Percentiles rank a stretch among this genome's conserved stretches.
Evolutionary conservation across 2,888 invertebrate genomes (phyloP).

Genomic region (Mayetiola destructor): DNA sequence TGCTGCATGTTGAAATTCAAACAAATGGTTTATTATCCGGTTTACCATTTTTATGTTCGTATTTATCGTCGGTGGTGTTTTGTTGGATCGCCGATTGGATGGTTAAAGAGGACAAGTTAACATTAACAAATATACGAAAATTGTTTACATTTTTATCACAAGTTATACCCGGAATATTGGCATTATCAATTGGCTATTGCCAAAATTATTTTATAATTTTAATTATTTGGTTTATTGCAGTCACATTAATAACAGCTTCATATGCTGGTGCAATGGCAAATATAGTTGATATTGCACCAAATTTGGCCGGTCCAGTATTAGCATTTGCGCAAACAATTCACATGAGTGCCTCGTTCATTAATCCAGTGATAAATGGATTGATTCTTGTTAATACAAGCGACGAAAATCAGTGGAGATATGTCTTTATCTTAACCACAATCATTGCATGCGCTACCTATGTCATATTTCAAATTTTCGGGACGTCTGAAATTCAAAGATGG

Average conservation of each 20-base stretch:
- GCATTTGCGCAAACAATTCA: conserved; percentile 65
- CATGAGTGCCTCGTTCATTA: conserved; percentile 57
- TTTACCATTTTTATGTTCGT: conserved; percentile 53
- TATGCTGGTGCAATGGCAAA: conserved; percentile 65
- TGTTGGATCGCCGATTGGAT: conserved; percentile 53
- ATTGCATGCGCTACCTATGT: conserved; percentile 47
- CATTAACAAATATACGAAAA: conserved; percentile 49
- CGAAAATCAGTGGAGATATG: conserved; percentile 45
- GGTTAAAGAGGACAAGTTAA: conserved; percentile 42
- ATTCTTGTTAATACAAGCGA: conserved; percentile 39
- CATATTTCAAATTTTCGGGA: conserved; percentile 51
- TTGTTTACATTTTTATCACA: conserved; percentile 53
- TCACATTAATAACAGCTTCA: conserved; percentile 53
- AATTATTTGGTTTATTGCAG: conserved; percentile 51
- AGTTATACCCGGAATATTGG: conserved; percentile 50
- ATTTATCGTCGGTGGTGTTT: conserved; percentile 52
- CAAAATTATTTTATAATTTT: conserved; percentile 43
- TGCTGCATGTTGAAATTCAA: conserved; percentile 52
- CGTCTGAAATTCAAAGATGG: conserved; percentile 42
- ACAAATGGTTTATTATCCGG: conserved; percentile 54
- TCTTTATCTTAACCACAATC: conserved; percentile 47
- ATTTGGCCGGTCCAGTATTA: conserved; percentile 56
- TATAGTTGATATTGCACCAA: conserved; percentile 64
- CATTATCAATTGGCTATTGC: conserved; percentile 47
- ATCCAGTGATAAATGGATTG: conserved; percentile 48